Conservation (phyloP, 2,888 invertebrate genomes). For the Leucozona laternaria region DNA sequence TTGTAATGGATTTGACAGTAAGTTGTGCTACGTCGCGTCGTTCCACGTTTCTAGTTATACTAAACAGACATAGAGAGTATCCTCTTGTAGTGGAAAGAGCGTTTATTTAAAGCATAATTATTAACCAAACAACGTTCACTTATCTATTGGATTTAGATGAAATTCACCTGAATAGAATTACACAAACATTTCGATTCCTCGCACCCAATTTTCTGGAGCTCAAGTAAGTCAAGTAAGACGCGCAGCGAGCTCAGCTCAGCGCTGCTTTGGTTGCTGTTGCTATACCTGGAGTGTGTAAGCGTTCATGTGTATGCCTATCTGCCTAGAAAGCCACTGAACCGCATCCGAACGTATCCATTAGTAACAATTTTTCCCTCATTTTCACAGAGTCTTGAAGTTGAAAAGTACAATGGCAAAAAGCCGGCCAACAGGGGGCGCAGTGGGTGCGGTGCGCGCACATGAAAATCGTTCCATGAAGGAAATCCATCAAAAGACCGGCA, state of each 20-base stretch:
- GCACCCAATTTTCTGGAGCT: slow-evolving; percentile 72
- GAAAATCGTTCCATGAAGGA: slow-evolving; percentile 71
- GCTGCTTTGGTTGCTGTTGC: background rate
- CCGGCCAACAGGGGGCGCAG: slow-evolving; percentile 13
- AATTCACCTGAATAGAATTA: slow-evolving; percentile 35
- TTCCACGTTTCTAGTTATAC: no score
- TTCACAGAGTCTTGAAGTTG: slow-evolving; percentile 61
- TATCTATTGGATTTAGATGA: no score
- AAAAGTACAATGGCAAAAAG: slow-evolving; percentile 38
- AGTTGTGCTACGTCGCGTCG: no score
- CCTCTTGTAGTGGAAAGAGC: no score
- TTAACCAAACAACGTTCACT: no score
- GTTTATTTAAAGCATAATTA: no score
- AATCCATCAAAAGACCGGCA: slow-evolving; percentile 72
- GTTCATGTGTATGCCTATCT: slow-evolving; percentile 56
- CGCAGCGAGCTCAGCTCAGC: slow-evolving; percentile 34
- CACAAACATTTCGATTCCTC: slow-evolving; percentile 65
- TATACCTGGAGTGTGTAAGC: slow-evolving; percentile 41
- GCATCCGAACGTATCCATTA: slow-evolving; percentile 76
- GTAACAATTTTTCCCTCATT: slow-evolving; percentile 75
- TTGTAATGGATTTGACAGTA: no score
- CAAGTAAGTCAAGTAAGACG: slow-evolving; percentile 74
- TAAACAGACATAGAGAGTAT: no score
- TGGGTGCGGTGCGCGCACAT: slow-evolving; percentile 51
- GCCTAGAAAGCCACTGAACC: slow-evolving; percentile 76